phyloP scores from a whole-genome alignment of 2,888 invertebrate species.

The Nomada fabriciana region DNA sequence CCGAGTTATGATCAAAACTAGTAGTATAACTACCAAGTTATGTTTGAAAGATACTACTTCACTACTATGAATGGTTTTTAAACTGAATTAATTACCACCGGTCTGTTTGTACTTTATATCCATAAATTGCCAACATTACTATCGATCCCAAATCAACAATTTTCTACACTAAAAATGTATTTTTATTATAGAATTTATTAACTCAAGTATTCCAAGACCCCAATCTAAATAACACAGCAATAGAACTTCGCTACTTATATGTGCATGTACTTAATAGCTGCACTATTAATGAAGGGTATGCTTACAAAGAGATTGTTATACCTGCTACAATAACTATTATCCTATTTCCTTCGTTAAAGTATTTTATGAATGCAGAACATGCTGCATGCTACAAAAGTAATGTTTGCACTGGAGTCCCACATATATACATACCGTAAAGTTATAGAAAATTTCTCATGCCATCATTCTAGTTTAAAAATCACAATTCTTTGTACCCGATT shows the following conservation, averaged over 20 bases:
- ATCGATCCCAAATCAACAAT: constrained; percentile 7
- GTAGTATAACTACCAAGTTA: constrained; percentile 35
- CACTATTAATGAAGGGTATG: constrained; percentile 55
- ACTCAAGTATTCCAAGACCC: constrained; percentile 52
- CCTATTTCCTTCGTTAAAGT: constrained; percentile 48
- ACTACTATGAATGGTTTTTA: constrained; percentile 35
- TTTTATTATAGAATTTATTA: constrained; percentile 41
- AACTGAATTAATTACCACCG: constrained; percentile 30
- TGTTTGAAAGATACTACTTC: constrained; percentile 30
- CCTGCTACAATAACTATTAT: constrained; percentile 54
- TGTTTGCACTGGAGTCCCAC: constrained; percentile 51
- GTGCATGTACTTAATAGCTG: constrained; percentile 54
- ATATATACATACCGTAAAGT: constrained; percentile 67
- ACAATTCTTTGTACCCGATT: constrained; percentile 69
- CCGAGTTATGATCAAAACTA: constrained; percentile 45
- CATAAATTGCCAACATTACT: constrained; percentile 35
- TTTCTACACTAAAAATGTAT: constrained; percentile 22
- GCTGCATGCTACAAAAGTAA: constrained; percentile 67
- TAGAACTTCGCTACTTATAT: constrained; percentile 49
- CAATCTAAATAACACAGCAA: constrained; percentile 50
- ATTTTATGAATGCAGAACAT: constrained; percentile 49
- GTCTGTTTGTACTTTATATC: constrained; percentile 11
- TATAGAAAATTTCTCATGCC: constrained; percentile 61
- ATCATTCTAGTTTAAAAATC: constrained; percentile 63
- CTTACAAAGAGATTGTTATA: constrained; percentile 53